Conservation (phyloP, 2,113 vertebrate genomes). For the Callorhinus ursinus region DNA sequence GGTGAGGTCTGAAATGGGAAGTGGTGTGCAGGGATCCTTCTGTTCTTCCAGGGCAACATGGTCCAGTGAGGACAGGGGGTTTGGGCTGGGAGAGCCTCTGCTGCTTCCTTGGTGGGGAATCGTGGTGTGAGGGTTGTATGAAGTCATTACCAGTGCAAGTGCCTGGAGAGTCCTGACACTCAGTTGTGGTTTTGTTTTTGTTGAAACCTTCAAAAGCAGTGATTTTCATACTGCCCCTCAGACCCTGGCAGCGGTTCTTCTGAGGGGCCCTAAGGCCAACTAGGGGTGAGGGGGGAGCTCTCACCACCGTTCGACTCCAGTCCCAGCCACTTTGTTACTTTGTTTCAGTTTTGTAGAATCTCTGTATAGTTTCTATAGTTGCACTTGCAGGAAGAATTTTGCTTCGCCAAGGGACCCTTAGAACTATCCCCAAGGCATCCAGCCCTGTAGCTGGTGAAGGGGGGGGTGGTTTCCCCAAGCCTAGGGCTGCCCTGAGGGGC, state of each 20-base stretch:
- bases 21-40: background rate
- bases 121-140: background rate
- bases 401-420: background rate
- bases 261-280: background rate
- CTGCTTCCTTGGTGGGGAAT: background rate
- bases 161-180: background rate
- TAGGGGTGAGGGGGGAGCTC: background rate
- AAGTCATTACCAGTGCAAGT: background rate
- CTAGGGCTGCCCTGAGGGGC: background rate
- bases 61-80: background rate
- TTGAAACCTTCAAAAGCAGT: background rate
- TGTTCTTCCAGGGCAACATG: background rate
- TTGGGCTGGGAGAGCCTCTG: background rate
- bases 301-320: background rate
- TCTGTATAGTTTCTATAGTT: constrained; percentile 17
- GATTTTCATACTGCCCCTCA: background rate
- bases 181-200: background rate
- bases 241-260: background rate
- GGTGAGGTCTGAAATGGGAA: background rate
- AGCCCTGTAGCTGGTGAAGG: background rate
- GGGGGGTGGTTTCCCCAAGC: background rate
- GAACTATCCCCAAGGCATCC: background rate
- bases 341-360: background rate
- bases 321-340: background rate
- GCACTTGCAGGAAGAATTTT: constrained; percentile 25